phyloP scores from a whole-genome alignment of 2,797 vertebrate genomes.

The Coilia nasus region DNA sequence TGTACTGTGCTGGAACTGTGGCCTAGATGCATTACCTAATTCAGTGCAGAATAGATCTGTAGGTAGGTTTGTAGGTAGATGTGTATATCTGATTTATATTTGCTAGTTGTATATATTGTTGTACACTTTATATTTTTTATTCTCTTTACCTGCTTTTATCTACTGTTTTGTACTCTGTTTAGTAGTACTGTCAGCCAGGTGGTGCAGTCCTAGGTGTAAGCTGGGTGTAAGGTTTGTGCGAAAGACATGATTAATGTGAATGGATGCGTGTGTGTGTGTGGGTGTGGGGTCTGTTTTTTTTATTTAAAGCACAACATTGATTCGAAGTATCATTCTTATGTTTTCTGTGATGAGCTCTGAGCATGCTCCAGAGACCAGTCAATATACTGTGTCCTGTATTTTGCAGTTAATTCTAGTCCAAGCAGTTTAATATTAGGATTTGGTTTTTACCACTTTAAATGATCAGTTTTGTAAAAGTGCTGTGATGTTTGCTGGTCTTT shows the following conservation, averaged over 20 bases:
- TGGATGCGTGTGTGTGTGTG: background rate
- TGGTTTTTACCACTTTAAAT: background rate
- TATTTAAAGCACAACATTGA: no score
- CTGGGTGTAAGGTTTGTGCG: background rate
- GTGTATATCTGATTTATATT: no score
- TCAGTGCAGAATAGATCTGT: background rate
- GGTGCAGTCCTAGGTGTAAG: background rate
- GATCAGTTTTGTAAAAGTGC: background rate
- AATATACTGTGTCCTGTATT: background rate
- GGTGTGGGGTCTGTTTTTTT: no score
- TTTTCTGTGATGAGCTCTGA: background rate
- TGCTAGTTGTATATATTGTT: no score
- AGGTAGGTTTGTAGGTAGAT: no score
- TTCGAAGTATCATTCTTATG: background rate
- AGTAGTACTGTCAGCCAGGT: background rate
- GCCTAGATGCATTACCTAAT: background rate
- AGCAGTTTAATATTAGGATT: no score
- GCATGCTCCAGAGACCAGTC: background rate
- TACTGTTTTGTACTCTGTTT: background rate
- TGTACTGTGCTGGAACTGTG: background rate
- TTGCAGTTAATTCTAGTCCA: background rate
- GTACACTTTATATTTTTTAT: no score
- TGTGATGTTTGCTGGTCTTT: background rate
- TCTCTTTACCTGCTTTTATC: no score
- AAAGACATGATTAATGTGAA: background rate